A percentile compares a stretch with the other conserved stretches of the same genome.
These are phyloP conservation scores for Apamea sordens DNA, from an alignment of 2,888 invertebrate genomes.

Conservation along the genomic window DNA sequence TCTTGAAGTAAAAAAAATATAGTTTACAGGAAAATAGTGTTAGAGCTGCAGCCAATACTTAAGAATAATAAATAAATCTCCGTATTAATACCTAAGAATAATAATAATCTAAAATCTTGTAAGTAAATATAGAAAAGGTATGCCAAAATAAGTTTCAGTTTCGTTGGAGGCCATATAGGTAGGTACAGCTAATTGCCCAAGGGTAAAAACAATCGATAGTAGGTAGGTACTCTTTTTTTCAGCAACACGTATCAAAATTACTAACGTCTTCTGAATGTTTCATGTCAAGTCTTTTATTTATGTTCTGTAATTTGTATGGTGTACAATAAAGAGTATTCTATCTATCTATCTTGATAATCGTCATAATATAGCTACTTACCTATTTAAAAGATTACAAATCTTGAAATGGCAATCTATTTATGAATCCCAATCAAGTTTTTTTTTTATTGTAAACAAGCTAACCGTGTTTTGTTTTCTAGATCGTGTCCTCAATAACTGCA, in stretches of 20 bases:
- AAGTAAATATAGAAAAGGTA: background rate
- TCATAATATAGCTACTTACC: no score
- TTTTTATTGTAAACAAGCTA: background rate
- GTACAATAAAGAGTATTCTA: no score
- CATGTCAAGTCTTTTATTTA: no score
- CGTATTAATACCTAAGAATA: no score
- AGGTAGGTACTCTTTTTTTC: background rate
- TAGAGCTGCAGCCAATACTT: no score
- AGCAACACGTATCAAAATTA: background rate
- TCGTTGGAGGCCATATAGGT: background rate
- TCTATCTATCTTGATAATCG: no score
- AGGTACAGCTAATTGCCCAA: background rate
- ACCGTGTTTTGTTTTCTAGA: conserved; percentile 87
- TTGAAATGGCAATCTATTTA: background rate
- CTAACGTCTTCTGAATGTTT: background rate
- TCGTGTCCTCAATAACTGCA: conserved; percentile 98
- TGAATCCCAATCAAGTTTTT: background rate
- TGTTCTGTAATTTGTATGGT: no score
- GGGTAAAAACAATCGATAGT: background rate
- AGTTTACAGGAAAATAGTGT: background rate
- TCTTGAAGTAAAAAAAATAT: background rate
- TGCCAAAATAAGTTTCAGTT: background rate
- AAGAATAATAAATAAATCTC: no score
- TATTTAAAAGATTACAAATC: no score
- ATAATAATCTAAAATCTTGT: background rate